These are phyloP conservation scores for Sebastes cheni DNA, from an alignment of 2,797 vertebrate genomes.

Conservation along the genomic window DNA sequence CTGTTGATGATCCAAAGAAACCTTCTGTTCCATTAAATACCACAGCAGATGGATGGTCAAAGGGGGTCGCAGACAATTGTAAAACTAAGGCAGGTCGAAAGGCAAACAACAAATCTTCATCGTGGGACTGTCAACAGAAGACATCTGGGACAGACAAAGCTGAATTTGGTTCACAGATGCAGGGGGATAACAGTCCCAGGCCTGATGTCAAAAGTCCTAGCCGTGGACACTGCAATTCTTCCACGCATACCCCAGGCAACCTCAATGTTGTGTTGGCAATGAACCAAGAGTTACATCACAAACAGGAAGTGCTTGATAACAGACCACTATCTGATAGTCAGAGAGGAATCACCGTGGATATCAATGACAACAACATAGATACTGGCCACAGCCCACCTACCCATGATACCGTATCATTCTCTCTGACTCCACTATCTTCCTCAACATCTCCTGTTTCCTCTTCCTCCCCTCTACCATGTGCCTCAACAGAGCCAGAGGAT, in stretches of 20 bases:
- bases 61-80: slow-evolving; percentile 20
- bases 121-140: slow-evolving; percentile 24
- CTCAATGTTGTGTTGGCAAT: slow-evolving; percentile 41
- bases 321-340: slow-evolving; percentile 53
- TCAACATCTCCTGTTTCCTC: slow-evolving; percentile 49
- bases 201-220: slow-evolving; percentile 35
- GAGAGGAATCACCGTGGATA: slow-evolving; percentile 69
- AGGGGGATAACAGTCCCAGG: slow-evolving; percentile 5
- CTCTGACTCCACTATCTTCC: slow-evolving; percentile 37
- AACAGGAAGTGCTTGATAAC: slow-evolving; percentile 69
- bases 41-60: slow-evolving; percentile 39
- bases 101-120: slow-evolving; percentile 25
- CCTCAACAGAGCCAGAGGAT: slow-evolving; percentile 60
- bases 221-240: slow-evolving; percentile 23
- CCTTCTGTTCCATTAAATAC: slow-evolving; percentile 27
- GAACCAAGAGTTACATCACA: slow-evolving; percentile 48
- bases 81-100: slow-evolving; percentile 37
- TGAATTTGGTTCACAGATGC: slow-evolving; percentile 30
- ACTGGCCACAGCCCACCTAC: slow-evolving; percentile 16
- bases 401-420: slow-evolving; percentile 34
- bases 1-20: slow-evolving; percentile 62
- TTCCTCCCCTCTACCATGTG: slow-evolving; percentile 41
- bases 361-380: slow-evolving; percentile 77
- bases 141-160: slow-evolving; percentile 19
- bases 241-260: slow-evolving; percentile 37